Evolutionary conservation across 1,140 invertebrate genomes (phyloP).

Genomic region (Onthophagus taurus): DNA sequence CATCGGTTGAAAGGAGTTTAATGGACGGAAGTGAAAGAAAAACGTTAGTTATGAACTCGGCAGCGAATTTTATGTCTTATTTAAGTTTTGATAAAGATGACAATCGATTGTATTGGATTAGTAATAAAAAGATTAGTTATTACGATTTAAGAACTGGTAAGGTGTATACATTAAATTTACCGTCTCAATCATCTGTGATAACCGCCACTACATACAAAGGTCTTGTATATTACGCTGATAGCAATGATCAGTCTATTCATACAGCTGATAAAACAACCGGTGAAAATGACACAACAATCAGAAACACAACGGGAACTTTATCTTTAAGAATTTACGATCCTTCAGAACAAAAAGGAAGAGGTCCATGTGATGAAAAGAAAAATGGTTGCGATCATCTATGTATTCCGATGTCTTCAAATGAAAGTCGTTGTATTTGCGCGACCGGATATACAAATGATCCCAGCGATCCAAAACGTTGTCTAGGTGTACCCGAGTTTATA

Average conservation of each 20-base stretch:
- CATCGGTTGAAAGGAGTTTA: constrained; percentile 47
- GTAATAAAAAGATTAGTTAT: constrained; percentile 52
- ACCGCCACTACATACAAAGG: constrained; percentile 52
- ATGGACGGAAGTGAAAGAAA: constrained; percentile 55
- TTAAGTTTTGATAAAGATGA: constrained; percentile 49
- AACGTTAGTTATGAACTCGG: constrained; percentile 37
- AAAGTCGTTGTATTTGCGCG: constrained; percentile 62
- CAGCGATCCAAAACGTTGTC: constrained; percentile 41
- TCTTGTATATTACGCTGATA: constrained; percentile 51
- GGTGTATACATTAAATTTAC: constrained; percentile 35
- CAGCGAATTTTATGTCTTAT: constrained; percentile 24
- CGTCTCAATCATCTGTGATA: constrained; percentile 34
- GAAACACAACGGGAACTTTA: constrained; percentile 46
- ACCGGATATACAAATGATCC: constrained; percentile 56
- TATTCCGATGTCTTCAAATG: constrained; percentile 49
- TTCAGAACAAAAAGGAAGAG: constrained; percentile 46
- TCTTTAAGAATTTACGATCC: constrained; percentile 64
- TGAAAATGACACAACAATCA: constrained; percentile 33
- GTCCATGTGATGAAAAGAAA: constrained; percentile 45
- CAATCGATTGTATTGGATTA: constrained; percentile 62
- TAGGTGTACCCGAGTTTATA: constrained; percentile 55
- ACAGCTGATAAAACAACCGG: constrained; percentile 44
- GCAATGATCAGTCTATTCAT: constrained; percentile 46
- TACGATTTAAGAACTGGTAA: constrained; percentile 46
- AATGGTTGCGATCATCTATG: constrained; percentile 71